Evolutionary conservation across 1,140 invertebrate genomes (phyloP).

Genomic region (Holotrichia oblita): DNA sequence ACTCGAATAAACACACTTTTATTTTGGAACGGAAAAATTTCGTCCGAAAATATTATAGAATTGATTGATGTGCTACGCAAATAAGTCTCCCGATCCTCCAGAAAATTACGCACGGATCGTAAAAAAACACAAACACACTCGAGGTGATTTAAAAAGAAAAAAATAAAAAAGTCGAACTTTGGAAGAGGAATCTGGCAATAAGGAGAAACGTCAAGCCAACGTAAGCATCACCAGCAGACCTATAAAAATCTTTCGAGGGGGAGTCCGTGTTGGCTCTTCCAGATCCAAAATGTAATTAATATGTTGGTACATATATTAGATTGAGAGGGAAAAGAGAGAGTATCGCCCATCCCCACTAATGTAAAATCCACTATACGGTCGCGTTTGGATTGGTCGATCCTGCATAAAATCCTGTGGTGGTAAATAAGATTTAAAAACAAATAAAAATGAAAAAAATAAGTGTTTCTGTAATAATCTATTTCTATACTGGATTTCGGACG

Average conservation of each 20-base stretch:
- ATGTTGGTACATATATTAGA: too few relatives aligned
- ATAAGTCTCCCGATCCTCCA: too few relatives aligned
- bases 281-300: too few relatives aligned
- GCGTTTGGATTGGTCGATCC: background rate
- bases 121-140: background rate
- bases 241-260: background rate
- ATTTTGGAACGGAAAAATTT: too few relatives aligned
- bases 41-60: too few relatives aligned
- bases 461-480: background rate
- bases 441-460: background rate
- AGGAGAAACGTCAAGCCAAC: background rate
- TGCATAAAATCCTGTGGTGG: too few relatives aligned
- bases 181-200: constrained; percentile 1
- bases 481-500: constrained; percentile 5
- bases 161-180: constrained; percentile 3
- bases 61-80: too few relatives aligned
- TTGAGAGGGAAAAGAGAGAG: too few relatives aligned
- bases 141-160: background rate
- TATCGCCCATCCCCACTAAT: too few relatives aligned
- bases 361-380: too few relatives aligned
- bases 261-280: background rate
- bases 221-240: background rate
- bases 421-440: too few relatives aligned
- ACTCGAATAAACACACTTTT: background rate
- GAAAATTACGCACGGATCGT: background rate